Evolutionary conservation across 2,113 vertebrate genomes (phyloP).

Genomic region (Myotis brandtii): DNA sequence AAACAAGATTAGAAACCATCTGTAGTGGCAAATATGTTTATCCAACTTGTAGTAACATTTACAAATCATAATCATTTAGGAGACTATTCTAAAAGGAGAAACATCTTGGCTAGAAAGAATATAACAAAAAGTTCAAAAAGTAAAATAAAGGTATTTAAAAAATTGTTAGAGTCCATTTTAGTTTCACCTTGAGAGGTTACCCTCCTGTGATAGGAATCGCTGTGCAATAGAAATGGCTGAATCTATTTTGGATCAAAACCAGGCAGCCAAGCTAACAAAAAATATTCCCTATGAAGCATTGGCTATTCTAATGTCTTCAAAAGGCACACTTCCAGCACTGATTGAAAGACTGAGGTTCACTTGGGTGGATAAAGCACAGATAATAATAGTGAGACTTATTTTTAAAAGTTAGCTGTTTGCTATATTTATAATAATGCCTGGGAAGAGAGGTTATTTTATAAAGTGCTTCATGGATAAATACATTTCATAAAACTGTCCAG

Average conservation of each 20-base stretch:
- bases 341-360: not conserved
- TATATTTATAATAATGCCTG: slow-evolving; percentile 58
- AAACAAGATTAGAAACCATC: not conserved
- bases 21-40: not conserved
- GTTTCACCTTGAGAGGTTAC: slow-evolving; percentile 58
- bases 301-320: slow-evolving; percentile 51
- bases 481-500: slow-evolving; percentile 58
- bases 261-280: slow-evolving; percentile 47
- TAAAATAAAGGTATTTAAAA: slow-evolving; percentile 4
- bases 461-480: slow-evolving; percentile 57
- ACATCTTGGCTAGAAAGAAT: not conserved
- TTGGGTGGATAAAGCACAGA: slow-evolving; percentile 56
- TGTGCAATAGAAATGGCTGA: slow-evolving; percentile 48
- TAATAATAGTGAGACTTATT: slow-evolving; percentile 68
- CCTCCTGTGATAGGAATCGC: not conserved
- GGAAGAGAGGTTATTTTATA: slow-evolving; percentile 64
- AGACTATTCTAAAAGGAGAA: not conserved
- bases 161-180: slow-evolving; percentile 36
- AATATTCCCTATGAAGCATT: not conserved
- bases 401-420: slow-evolving; percentile 55
- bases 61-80: not conserved
- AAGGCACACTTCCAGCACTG: slow-evolving; percentile 24
- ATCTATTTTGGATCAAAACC: slow-evolving; percentile 69
- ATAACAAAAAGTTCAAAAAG: not conserved
- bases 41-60: not conserved